Base-by-base conservation (phyloP, 1,140 invertebrate genomes). In the Harlomillsia oculata region DNA sequence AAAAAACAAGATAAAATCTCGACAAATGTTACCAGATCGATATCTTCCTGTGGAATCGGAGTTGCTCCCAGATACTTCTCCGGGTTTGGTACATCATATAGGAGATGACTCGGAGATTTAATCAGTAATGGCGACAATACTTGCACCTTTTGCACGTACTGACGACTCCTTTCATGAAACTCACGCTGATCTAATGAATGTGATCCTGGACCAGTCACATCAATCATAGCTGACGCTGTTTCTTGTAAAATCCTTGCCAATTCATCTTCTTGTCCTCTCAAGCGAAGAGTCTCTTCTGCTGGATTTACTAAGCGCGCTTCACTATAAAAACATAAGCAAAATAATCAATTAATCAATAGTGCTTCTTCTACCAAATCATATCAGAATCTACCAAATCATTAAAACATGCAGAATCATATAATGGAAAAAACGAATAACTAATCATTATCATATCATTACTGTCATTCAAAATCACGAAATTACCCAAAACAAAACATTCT, bases 211-310 rank as follows among this genome's bases (percentile, higher is more conserved):
- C 64, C 60, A 6, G 60, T 60, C 6, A 65, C 64, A 37, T 65
- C 64, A 36, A 65, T 65, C 64, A 65, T 65, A 13, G 64, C 64
- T 5, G 64, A 62, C 9, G 57, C 56, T 28, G 64, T 65, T 53
- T 65, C 64, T 55, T 65, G 64, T 5, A 65, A 36, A 46, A 65
- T 65, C 36, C 53, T 56, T 2, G 60, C 60, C 32, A 65, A 52
- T 56, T 65, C 64, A 53, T 65, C 64, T 48, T 65, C 64, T 41
- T 65, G 56, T 14, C 56, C 63, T 39, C 52, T 30, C 6, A 40
- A 13, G 8, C 59, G 40, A 9, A 56, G 56, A 3, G 48, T 49
- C 4, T 54, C 62, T 11, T 30, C 21, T 8, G 41, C 46, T 14
- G 39, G 13, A 18, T 53, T 54, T 13, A 49, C 46, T 34, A 36